These are phyloP conservation scores for Boulengeromyrus knoepffleri DNA, from an alignment of 2,113 vertebrate genomes.

Conservation along the genomic window DNA sequence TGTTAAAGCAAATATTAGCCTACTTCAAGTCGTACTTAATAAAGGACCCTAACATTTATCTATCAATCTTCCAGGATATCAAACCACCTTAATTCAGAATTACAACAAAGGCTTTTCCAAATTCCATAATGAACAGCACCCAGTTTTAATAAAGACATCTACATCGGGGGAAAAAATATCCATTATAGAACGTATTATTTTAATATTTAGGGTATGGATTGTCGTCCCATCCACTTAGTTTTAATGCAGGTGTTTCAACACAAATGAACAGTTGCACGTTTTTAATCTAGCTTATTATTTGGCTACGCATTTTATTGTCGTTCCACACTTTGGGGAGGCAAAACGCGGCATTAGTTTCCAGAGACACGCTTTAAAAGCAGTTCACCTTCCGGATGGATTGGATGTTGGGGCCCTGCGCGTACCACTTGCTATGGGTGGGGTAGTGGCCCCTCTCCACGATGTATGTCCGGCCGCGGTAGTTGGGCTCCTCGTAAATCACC, in stretches of 20 bases:
- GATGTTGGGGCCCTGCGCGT: slow-evolving; percentile 71
- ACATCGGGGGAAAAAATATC: background rate
- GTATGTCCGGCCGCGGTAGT: slow-evolving; percentile 83
- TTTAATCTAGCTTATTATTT: background rate
- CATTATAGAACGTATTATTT: background rate
- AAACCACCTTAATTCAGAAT: background rate
- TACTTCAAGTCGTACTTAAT: background rate
- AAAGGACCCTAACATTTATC: background rate
- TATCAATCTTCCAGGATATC: background rate
- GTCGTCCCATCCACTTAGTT: background rate
- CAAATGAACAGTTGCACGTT: background rate
- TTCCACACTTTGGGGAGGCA: background rate
- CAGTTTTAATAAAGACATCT: background rate
- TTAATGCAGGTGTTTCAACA: background rate
- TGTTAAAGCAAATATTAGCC: background rate
- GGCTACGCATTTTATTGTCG: background rate
- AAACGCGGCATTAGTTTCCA: background rate
- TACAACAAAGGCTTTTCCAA: too few species aligned
- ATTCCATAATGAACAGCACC: too few species aligned
- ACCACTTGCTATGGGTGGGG: slow-evolving; percentile 73
- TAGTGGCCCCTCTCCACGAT: slow-evolving; percentile 79
- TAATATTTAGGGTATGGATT: background rate
- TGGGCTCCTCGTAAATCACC: slow-evolving; percentile 90
- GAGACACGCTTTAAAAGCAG: background rate
- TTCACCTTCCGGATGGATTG: slow-evolving; percentile 28